A percentile compares a stretch with the other conserved stretches of the same genome.
Conservation (phyloP, 2,888 invertebrate species). For the Lasius fuliginosus region DNA sequence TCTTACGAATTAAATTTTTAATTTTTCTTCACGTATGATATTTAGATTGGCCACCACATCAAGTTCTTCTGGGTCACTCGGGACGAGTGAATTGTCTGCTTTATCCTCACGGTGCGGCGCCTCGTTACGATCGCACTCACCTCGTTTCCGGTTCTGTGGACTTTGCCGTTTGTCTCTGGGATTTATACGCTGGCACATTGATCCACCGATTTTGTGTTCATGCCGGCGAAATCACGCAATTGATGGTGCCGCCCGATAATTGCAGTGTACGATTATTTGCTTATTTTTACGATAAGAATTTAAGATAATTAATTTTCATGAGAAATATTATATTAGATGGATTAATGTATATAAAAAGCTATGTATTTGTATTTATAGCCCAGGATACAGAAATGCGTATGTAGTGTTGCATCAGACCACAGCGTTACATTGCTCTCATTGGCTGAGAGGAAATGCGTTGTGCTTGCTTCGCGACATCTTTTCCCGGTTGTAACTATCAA, state of each 20-base stretch:
- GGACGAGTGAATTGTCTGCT: constrained; percentile 97
- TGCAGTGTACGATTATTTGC: constrained; percentile 90
- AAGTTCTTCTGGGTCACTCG: constrained; percentile 95
- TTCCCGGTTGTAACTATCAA: constrained; percentile 98
- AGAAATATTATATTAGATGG: background rate
- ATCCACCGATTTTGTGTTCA: constrained; percentile 99
- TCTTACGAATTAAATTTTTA: constrained; percentile 11
- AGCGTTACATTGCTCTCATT: constrained; percentile 97
- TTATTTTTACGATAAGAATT: constrained; percentile 32
- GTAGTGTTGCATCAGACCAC: constrained; percentile 99
- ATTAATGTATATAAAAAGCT: constrained; percentile 19
- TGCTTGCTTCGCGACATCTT: constrained; percentile 96
- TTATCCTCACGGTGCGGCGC: constrained; percentile 97
- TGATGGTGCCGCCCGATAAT: constrained; percentile 97
- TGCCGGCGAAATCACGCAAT: constrained; percentile 98
- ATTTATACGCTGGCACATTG: constrained; percentile 95
- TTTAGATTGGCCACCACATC: constrained; percentile 96
- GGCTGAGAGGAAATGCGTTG: constrained; percentile 97
- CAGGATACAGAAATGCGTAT: constrained; percentile 97
- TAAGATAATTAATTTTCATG: constrained; percentile 8
- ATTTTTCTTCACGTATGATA: constrained; percentile 12
- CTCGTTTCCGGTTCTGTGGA: constrained; percentile 99
- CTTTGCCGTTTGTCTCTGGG: constrained; percentile 99
- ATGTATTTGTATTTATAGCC: constrained; percentile 88
- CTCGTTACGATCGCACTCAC: constrained; percentile 95